Percentiles rank a stretch among this genome's conserved stretches.
Conservation (phyloP, 2,113 vertebrate genomes). For the Spheniscus mendiculus region DNA sequence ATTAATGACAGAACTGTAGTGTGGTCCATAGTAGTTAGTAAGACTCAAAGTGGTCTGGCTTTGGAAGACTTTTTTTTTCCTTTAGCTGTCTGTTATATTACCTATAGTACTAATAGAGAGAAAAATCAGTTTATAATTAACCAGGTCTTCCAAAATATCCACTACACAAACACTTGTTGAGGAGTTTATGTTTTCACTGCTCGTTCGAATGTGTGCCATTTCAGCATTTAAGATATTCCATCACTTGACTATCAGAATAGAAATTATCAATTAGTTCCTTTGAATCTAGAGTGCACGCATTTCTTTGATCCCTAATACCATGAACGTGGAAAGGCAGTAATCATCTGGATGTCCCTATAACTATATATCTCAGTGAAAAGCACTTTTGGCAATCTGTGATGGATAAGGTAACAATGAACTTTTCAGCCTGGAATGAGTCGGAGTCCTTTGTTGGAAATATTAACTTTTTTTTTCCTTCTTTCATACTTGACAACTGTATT, state of each 20-base stretch:
- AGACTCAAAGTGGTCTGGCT: background rate
- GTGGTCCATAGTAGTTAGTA: background rate
- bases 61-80: background rate
- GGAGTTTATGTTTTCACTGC: background rate
- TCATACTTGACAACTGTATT: conserved; percentile 36
- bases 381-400: background rate
- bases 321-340: background rate
- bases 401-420: background rate
- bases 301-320: background rate
- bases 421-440: background rate
- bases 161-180: background rate
- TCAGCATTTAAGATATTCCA: background rate
- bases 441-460: background rate
- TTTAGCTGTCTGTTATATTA: background rate
- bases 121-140: background rate
- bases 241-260: background rate
- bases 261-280: background rate
- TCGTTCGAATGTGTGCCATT: background rate
- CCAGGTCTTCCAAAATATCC: background rate
- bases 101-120: background rate
- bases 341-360: background rate
- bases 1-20: background rate
- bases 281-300: background rate
- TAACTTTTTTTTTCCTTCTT: background rate
- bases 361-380: background rate